Evolutionary conservation across 2,113 vertebrate genomes (phyloP).

Genomic region (Dendrocopos noguchii): DNA sequence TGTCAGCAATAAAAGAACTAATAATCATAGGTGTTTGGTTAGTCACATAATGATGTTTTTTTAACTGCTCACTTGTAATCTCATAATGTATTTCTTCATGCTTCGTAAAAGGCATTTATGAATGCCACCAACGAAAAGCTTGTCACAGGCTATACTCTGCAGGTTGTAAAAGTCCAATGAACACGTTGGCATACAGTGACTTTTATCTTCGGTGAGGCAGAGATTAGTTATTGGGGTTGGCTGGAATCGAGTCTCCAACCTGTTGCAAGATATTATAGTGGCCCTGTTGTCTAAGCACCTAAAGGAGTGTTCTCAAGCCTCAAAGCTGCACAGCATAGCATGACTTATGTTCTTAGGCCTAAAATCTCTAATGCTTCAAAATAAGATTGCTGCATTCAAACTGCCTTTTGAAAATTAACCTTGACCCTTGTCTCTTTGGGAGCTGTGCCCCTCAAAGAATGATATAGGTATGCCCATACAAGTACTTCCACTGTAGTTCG

Average conservation of each 20-base stretch:
- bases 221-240: neutral
- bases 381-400: neutral
- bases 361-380: neutral
- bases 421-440: neutral
- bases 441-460: neutral
- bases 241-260: neutral
- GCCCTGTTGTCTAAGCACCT: neutral
- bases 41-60: neutral
- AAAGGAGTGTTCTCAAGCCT: neutral
- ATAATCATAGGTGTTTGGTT: neutral
- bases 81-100: neutral
- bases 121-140: neutral
- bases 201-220: neutral
- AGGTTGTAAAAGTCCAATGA: neutral
- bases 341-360: neutral
- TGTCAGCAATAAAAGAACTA: neutral
- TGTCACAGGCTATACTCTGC: neutral
- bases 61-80: neutral
- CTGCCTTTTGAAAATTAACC: neutral
- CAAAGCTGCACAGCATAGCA: neutral
- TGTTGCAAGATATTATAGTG: neutral
- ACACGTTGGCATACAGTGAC: neutral
- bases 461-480: accelerated
- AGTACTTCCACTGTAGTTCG: neutral
- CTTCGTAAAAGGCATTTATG: neutral